A percentile compares a stretch with the other conserved stretches of the same genome.
These are phyloP conservation scores for Trematocara nigrifrons DNA, from an alignment of 2,113 vertebrate genomes.

Conservation along the genomic window DNA sequence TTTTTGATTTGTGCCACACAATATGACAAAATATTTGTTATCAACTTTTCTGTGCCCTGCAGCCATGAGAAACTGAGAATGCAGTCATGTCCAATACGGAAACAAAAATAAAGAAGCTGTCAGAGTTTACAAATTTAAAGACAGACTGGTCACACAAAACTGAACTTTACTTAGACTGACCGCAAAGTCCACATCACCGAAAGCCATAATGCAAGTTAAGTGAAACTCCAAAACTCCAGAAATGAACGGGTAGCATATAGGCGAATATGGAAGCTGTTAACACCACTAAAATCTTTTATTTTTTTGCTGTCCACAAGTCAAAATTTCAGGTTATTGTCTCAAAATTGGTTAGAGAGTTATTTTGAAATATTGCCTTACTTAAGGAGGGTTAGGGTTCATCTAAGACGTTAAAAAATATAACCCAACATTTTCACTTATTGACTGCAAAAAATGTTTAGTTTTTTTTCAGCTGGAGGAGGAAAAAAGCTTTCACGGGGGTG, in stretches of 20 bases:
- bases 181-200: background rate
- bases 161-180: background rate
- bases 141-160: background rate
- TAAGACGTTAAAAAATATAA: background rate
- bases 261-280: background rate
- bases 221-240: background rate
- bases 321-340: background rate
- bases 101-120: background rate
- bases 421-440: background rate
- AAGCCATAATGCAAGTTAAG: background rate
- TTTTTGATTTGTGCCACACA: background rate
- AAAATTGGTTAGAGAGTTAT: background rate
- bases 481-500: background rate
- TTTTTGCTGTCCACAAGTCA: background rate
- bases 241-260: background rate
- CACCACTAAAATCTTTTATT: background rate
- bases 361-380: background rate
- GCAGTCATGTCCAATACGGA: background rate
- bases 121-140: background rate
- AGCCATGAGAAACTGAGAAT: background rate
- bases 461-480: background rate
- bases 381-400: background rate
- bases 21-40: background rate
- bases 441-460: background rate
- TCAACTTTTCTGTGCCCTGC: background rate